Evolutionary conservation across 2,888 invertebrate genomes (phyloP).

Genomic region (Eurytoma adleriae): DNA sequence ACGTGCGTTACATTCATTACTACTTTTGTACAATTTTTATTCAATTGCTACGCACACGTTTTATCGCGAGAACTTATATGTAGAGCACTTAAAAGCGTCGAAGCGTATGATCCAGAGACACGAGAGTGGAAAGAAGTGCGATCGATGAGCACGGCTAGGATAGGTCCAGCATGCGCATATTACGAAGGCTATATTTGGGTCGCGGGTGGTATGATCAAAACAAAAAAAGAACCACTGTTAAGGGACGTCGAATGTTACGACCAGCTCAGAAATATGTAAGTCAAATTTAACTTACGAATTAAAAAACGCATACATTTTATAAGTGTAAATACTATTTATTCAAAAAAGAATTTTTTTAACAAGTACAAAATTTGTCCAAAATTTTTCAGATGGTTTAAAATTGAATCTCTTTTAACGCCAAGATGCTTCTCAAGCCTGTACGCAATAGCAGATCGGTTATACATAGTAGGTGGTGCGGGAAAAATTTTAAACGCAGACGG

Average conservation of each 20-base stretch:
- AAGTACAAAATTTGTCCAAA: background rate
- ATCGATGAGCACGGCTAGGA: slow-evolving; percentile 79
- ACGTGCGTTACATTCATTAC: slow-evolving; percentile 69
- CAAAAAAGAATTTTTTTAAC: background rate
- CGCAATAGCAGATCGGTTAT: slow-evolving; percentile 77
- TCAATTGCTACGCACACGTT: background rate
- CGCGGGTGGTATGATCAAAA: slow-evolving; percentile 84
- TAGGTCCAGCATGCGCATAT: slow-evolving; percentile 81
- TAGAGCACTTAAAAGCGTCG: slow-evolving; percentile 81
- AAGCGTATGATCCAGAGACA: slow-evolving; percentile 79
- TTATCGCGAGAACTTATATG: slow-evolving; percentile 3
- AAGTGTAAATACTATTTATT: background rate
- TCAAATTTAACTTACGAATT: background rate
- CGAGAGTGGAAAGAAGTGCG: slow-evolving; percentile 80
- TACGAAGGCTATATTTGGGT: slow-evolving; percentile 84
- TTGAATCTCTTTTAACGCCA: slow-evolving; percentile 65
- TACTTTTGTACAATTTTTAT: background rate
- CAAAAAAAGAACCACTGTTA: slow-evolving; percentile 78
- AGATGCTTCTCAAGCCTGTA: slow-evolving; percentile 70
- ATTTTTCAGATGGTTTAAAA: background rate
- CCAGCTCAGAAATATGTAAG: slow-evolving; percentile 80
- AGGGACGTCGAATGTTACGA: slow-evolving; percentile 82
- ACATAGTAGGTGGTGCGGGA: slow-evolving; percentile 83
- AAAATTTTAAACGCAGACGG: slow-evolving; percentile 68
- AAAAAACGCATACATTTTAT: background rate